These are phyloP conservation scores for Emys orbicularis DNA, from an alignment of 2,797 vertebrate genomes.

Conservation along the genomic window DNA sequence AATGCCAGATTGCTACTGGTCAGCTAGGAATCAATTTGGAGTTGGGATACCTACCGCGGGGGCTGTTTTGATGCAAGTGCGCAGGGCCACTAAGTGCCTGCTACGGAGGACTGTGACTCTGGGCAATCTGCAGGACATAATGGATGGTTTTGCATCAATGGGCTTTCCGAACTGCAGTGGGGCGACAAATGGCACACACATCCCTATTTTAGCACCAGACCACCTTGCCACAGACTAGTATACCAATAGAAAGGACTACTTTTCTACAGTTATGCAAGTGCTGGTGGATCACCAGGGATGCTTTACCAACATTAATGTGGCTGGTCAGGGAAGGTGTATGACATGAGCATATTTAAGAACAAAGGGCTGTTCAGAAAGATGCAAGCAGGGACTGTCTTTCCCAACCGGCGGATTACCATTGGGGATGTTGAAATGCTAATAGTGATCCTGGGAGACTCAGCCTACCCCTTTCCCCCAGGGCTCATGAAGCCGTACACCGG, in stretches of 20 bases:
- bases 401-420: no score
- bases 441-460: no score
- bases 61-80: background rate
- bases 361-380: no score
- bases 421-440: no score
- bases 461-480: no score
- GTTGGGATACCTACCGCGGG: background rate
- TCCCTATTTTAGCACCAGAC: background rate
- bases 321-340: no score
- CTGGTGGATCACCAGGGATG: background rate
- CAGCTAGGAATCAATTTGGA: background rate
- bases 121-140: background rate
- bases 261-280: background rate
- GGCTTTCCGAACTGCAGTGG: background rate
- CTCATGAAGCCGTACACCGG: no score
- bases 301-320: background rate
- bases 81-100: background rate
- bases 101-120: background rate
- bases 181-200: background rate
- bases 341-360: no score
- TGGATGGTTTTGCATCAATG: background rate
- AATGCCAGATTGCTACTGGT: background rate
- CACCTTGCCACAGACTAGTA: background rate
- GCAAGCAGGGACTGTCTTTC: no score
- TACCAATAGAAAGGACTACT: background rate